phyloP scores from a whole-genome alignment of 2,113 vertebrate species.

The Apodemus sylvaticus region DNA sequence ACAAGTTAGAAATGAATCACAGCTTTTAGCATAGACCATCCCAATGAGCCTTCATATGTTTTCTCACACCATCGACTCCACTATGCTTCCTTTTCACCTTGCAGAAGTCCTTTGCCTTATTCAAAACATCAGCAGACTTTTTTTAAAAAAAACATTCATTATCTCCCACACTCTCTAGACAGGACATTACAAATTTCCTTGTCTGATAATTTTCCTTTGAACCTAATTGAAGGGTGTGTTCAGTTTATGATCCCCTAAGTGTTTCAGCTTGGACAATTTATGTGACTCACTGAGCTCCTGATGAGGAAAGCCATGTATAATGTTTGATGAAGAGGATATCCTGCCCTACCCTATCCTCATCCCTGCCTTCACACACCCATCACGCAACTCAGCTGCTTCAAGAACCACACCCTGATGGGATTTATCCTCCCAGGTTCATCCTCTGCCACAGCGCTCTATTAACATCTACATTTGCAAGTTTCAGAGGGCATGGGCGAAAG shows the following conservation, averaged over 20 bases:
- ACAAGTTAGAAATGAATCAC: not conserved
- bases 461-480: conserved; percentile 35
- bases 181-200: conserved; percentile 75
- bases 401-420: conserved; percentile 61
- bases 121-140: not conserved
- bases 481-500: not conserved
- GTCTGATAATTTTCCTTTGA: conserved; percentile 66
- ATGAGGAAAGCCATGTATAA: conserved; percentile 72
- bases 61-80: not conserved
- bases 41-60: not conserved
- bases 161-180: conserved; percentile 56
- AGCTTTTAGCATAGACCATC: not conserved
- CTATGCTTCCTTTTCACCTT: conserved; percentile 56
- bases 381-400: conserved; percentile 77
- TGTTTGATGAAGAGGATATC: conserved; percentile 86
- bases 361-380: conserved; percentile 42
- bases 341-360: conserved; percentile 83
- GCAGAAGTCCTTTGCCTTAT: conserved; percentile 22
- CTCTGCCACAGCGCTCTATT: conserved; percentile 35
- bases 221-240: conserved; percentile 71
- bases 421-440: conserved; percentile 61
- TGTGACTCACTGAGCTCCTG: conserved; percentile 6
- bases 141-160: conserved; percentile 28
- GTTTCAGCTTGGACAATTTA: conserved; percentile 58
- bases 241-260: conserved; percentile 54